Evolutionary conservation across 2,888 invertebrate genomes (phyloP).

Genomic region (Dryobotodes eremita): DNA sequence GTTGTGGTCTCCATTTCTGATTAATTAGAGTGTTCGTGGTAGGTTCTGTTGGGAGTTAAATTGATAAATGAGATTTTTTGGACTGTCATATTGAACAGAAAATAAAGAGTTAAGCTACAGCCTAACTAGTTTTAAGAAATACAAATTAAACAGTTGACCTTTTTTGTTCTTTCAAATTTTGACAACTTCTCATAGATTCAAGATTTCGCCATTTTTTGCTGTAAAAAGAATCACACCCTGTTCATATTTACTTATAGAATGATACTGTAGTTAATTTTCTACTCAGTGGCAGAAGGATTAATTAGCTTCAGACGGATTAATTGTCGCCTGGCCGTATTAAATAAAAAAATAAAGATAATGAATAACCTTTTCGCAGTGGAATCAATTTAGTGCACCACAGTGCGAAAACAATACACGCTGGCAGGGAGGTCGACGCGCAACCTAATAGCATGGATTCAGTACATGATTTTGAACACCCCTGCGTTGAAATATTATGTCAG

Average conservation of each 20-base stretch:
- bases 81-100: neutral
- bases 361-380: neutral
- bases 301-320: neutral
- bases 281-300: neutral
- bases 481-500: too few relatives aligned
- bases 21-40: neutral
- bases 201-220: too few relatives aligned
- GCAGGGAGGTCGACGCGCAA: too few relatives aligned
- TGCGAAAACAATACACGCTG: too few relatives aligned
- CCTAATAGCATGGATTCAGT: too few relatives aligned
- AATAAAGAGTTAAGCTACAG: neutral
- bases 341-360: neutral
- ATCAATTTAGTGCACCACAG: too few relatives aligned
- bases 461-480: too few relatives aligned
- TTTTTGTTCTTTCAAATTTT: neutral
- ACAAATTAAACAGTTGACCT: neutral
- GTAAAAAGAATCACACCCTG: neutral
- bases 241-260: neutral
- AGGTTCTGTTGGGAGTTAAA: neutral
- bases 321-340: neutral
- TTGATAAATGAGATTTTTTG: neutral
- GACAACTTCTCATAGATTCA: neutral
- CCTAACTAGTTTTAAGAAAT: too few relatives aligned
- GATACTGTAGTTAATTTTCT: neutral
- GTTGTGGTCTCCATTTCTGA: constrained; percentile 1